A percentile compares a stretch with the other conserved stretches of the same genome.
Evolutionary conservation across 2,888 invertebrate genomes (phyloP).

Genomic region (Polia nebulosa): DNA sequence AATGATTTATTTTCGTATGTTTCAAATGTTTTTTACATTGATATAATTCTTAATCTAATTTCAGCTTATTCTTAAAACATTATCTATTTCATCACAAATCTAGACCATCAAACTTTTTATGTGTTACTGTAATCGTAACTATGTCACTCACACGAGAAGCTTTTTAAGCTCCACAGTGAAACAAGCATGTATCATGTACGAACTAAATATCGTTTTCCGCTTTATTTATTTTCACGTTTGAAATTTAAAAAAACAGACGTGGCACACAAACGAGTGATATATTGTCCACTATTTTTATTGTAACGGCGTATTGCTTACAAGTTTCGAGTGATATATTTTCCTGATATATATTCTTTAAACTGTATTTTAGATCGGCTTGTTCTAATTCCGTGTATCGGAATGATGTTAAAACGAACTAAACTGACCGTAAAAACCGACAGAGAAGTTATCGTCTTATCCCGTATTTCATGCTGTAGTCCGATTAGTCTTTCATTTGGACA

Average conservation of each 20-base stretch:
- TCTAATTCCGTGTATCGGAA: slow-evolving; percentile 54
- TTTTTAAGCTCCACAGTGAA: slow-evolving; percentile 8
- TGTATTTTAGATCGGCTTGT: slow-evolving; percentile 33
- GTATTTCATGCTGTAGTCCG: slow-evolving; percentile 22
- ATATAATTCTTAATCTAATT: neutral
- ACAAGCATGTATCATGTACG: slow-evolving; percentile 28
- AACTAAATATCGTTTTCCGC: slow-evolving; percentile 28
- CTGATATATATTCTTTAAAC: slow-evolving; percentile 28
- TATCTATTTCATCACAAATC: neutral
- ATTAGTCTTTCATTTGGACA: slow-evolving; percentile 48
- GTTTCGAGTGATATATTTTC: slow-evolving; percentile 41
- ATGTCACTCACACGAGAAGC: slow-evolving; percentile 12
- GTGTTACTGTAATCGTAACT: slow-evolving; percentile 4
- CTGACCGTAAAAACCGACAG: slow-evolving; percentile 41
- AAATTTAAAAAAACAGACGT: slow-evolving; percentile 34
- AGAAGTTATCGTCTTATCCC: slow-evolving; percentile 25
- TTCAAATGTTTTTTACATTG: neutral
- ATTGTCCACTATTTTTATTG: slow-evolving; percentile 47
- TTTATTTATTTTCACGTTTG: slow-evolving; percentile 42
- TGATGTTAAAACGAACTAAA: slow-evolving; percentile 49
- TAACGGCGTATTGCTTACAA: slow-evolving; percentile 44
- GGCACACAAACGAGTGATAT: slow-evolving; percentile 50
- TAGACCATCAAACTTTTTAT: neutral
- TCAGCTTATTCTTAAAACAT: neutral
- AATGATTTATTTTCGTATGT: neutral